phyloP scores from a whole-genome alignment of 2,888 invertebrate species.

The Tetramorium bicarinatum region DNA sequence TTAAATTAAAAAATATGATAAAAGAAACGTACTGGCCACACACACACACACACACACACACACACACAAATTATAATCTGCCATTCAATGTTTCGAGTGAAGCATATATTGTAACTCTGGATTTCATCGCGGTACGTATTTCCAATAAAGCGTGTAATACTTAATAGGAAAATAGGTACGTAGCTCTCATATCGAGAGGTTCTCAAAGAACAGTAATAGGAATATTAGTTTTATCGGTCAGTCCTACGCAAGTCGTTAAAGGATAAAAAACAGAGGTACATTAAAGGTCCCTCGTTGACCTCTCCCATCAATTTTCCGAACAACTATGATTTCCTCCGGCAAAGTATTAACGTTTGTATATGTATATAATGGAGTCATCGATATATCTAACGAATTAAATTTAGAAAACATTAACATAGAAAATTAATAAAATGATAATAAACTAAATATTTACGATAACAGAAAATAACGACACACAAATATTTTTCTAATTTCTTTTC shows the following conservation, averaged over 20 bases:
- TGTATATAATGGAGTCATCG: not conserved
- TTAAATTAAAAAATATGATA: not conserved
- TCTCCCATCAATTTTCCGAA: not conserved
- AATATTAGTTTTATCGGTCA: not conserved
- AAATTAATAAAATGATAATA: not conserved
- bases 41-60: too few species aligned
- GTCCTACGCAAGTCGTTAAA: slow-evolving; percentile 2
- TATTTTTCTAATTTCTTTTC: not conserved
- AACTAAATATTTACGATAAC: not conserved
- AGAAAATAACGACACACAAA: not conserved
- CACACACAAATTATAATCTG: slow-evolving; percentile 3
- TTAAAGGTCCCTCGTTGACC: not conserved
- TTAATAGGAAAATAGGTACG: slow-evolving; percentile 4
- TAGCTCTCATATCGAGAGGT: not conserved
- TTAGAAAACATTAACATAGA: not conserved
- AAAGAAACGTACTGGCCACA: not conserved
- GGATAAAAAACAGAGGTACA: not conserved
- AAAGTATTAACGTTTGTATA: not conserved
- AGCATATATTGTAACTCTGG: not conserved
- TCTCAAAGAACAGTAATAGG: not conserved
- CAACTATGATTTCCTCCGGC: not conserved
- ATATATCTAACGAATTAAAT: not conserved
- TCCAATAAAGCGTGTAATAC: slow-evolving; percentile 60
- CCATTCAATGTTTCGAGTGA: not conserved
- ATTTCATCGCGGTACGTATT: slow-evolving; percentile 32